A percentile compares a stretch with the other conserved stretches of the same genome.
These are phyloP conservation scores for Dasypolia templi DNA, from an alignment of 2,888 invertebrate genomes.

Conservation along the genomic window DNA sequence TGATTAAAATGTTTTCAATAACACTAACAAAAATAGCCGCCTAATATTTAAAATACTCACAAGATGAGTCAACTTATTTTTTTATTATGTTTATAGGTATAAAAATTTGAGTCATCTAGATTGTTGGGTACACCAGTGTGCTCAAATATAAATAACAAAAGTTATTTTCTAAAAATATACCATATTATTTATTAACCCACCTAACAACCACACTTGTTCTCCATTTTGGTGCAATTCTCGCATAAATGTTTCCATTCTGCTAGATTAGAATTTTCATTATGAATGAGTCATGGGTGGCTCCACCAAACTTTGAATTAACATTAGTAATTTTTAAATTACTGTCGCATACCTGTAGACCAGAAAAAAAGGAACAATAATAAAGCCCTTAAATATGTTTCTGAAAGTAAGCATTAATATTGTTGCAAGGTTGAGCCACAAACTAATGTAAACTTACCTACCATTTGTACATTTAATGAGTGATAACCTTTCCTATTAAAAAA, in stretches of 20 bases:
- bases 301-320: slow-evolving; percentile 44
- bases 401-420: background rate
- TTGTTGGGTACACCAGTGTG: too few species aligned
- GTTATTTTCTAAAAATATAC: background rate
- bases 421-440: background rate
- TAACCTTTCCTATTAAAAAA: slow-evolving; percentile 1
- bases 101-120: too few species aligned
- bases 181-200: slow-evolving; percentile 31
- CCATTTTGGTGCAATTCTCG: too few species aligned
- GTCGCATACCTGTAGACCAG: slow-evolving; percentile 1
- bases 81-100: too few species aligned
- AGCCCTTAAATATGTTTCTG: background rate
- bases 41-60: too few species aligned
- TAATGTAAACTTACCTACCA: background rate
- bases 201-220: slow-evolving; percentile 54
- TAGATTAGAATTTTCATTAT: slow-evolving; percentile 54
- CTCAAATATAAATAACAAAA: too few species aligned
- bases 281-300: slow-evolving; percentile 54
- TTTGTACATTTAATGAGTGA: background rate
- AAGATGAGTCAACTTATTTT: too few species aligned
- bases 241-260: slow-evolving; percentile 42
- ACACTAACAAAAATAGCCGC: too few species aligned
- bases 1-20: too few species aligned
- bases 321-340: slow-evolving; percentile 17
- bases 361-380: background rate